Base-by-base conservation (phyloP, 2,113 vertebrate species). In the Alligator sinensis region DNA sequence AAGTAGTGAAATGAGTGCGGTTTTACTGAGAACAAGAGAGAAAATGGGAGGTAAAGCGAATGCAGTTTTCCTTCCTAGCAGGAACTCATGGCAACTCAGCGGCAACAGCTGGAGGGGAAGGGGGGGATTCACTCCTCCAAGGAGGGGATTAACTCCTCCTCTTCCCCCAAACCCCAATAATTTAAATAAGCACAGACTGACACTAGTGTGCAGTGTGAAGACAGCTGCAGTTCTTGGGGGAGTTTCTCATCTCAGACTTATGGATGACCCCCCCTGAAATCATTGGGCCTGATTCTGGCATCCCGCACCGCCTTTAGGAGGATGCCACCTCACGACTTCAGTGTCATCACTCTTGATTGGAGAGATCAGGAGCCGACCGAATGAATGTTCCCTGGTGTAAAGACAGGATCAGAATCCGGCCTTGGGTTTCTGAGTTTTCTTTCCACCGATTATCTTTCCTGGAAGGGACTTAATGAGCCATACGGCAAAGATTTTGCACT, bases 1-100 rank as follows among this genome's bases (percentile, higher is more conserved):
- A 86, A 96, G 95, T 82, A 84, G 92, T 9, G 92, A 77, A 81
- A 95, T 70, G 89, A 95, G 90, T n/a, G 92, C 55, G 86, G 93
- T 80, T 91, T 47, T 38, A 76, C 1, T 14, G 80, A 93, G 94
- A 91, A 55, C 72, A 22, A 87, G 91, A 86, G 76, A 86, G 77
- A 86, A 79, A 88, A 61, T 11, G 83, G 90, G 76, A 75, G 78
- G 81, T 58, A 72, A 86, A 77, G 70, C 81, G 77, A 68, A 70
- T 11, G 60, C 15, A 5, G 77, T 84, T 77, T 74, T 87, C 60
- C 27, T 63, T 30, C 57, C 21, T 11, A 34, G n/a, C 21, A 30
- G n/a, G 77, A 17, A 16, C 47, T 77, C 76, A 27, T 30, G 25
- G 25, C 55, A 58, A 77, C 28, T 77, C 54, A 59, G 15, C n/a